phyloP scores from a whole-genome alignment of 2,113 vertebrate species.

The Recurvirostra avosetta region DNA sequence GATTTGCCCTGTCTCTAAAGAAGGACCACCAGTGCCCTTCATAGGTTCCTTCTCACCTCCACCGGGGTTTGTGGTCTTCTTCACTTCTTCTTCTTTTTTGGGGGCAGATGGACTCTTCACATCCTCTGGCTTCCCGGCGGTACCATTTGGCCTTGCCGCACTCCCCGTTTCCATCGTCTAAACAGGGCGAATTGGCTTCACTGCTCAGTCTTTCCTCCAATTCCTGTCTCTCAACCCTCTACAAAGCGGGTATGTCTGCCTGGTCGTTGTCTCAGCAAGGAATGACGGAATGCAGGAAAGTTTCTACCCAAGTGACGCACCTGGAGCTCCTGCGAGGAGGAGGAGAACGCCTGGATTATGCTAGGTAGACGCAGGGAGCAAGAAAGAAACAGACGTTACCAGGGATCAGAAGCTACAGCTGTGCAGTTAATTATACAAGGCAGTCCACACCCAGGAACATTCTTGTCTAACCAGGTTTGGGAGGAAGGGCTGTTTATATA shows the following conservation, averaged over 20 bases:
- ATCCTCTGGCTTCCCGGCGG: constrained; percentile 56
- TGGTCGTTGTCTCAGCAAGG: background rate
- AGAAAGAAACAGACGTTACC: constrained; percentile 27
- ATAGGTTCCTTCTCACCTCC: constrained; percentile 51
- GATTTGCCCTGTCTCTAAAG: constrained; percentile 66
- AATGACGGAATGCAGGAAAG: background rate
- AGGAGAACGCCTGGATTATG: constrained; percentile 27
- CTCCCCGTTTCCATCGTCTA: constrained; percentile 66
- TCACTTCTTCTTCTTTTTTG: constrained; percentile 61
- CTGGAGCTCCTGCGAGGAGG: constrained; percentile 34
- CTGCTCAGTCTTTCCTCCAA: background rate
- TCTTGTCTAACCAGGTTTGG: constrained; percentile 73
- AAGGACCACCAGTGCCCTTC: constrained; percentile 31
- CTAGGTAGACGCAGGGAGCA: constrained; percentile 24
- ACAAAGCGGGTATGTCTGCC: background rate
- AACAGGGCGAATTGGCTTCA: rapidly evolving
- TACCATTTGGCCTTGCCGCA: constrained; percentile 52
- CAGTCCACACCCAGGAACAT: constrained; percentile 73
- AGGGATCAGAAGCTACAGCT: constrained; percentile 53
- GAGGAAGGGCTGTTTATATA: constrained; percentile 66
- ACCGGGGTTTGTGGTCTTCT: constrained; percentile 50
- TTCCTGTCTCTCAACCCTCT: background rate
- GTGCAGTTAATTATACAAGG: constrained; percentile 66
- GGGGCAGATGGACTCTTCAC: constrained; percentile 30
- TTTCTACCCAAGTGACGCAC: constrained; percentile 47